Conservation (phyloP, 2,113 vertebrate genomes). For the Glaucidium brasilianum region DNA sequence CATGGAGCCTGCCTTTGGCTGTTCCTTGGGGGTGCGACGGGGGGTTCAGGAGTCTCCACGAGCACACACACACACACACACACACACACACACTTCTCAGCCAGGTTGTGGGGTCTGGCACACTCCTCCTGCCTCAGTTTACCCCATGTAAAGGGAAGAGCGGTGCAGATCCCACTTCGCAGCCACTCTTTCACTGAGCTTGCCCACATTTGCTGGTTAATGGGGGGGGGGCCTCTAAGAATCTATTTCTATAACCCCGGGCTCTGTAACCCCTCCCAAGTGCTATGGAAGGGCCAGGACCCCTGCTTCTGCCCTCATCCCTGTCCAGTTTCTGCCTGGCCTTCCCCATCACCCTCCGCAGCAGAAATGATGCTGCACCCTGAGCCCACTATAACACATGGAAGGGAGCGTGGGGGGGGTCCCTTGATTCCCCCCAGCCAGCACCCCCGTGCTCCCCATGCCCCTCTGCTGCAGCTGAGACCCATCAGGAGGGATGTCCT, state of each 20-base stretch:
- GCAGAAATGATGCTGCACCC: not conserved
- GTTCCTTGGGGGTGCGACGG: not conserved
- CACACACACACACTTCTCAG: not conserved
- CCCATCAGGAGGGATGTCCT: not conserved
- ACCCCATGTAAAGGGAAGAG: fast-evolving
- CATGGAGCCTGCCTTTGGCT: not conserved
- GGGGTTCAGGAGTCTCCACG: not conserved
- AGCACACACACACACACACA: too few species aligned
- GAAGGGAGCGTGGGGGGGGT: fast-evolving
- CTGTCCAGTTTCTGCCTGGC: not conserved
- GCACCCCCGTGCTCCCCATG: fast-evolving
- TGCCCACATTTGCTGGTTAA: too few species aligned
- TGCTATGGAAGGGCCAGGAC: not conserved
- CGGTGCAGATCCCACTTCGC: fast-evolving
- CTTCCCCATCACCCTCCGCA: not conserved
- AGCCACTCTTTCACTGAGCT: not conserved
- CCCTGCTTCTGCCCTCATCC: not conserved
- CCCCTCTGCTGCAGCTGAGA: not conserved
- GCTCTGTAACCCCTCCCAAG: not conserved
- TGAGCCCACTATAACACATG: fast-evolving
- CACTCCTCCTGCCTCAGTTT: not conserved
- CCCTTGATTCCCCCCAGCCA: fast-evolving
- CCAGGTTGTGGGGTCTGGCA: fast-evolving
- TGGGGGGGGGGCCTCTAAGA: not conserved
- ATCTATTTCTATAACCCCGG: fast-evolving